Evolutionary conservation across 2,113 vertebrate species (phyloP).

Genomic region (Pseudorectes ferrugineus): DNA sequence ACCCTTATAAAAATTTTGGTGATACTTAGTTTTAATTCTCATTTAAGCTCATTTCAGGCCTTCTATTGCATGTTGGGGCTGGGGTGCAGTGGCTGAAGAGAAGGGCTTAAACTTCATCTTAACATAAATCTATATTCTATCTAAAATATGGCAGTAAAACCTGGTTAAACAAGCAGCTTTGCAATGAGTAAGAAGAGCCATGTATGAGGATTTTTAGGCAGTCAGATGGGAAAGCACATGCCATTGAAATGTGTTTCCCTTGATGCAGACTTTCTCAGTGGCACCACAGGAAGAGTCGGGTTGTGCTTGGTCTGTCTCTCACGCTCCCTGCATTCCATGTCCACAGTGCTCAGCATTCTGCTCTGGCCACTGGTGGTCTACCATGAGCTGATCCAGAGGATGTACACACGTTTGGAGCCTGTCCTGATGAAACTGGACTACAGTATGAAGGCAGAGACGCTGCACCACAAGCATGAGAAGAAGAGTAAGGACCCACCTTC

Average conservation of each 20-base stretch:
- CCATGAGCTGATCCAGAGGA: conserved; percentile 95
- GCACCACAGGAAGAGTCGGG: rapidly evolving
- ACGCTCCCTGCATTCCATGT: not conserved
- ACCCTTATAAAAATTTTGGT: not conserved
- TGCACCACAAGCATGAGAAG: conserved; percentile 92
- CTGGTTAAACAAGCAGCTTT: not conserved
- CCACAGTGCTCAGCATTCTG: conserved; percentile 89
- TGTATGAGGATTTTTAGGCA: not conserved
- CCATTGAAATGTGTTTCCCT: not conserved
- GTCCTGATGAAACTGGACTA: conserved; percentile 99
- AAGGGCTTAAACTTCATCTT: not conserved
- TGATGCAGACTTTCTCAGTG: not conserved
- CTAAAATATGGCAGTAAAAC: not conserved
- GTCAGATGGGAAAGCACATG: not conserved
- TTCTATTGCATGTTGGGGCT: not conserved
- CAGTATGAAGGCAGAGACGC: conserved; percentile 96
- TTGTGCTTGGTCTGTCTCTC: not conserved
- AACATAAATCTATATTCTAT: not conserved
- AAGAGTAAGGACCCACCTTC: conserved; percentile 80
- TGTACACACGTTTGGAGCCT: conserved; percentile 96
- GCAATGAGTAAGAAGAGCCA: not conserved
- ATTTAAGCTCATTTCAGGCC: not conserved
- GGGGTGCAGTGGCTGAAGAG: not conserved
- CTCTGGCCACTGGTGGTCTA: conserved; percentile 97
- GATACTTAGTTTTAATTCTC: not conserved